Evolutionary conservation across 2,888 invertebrate genomes (phyloP).

Genomic region (Drosophila multiciliata): DNA sequence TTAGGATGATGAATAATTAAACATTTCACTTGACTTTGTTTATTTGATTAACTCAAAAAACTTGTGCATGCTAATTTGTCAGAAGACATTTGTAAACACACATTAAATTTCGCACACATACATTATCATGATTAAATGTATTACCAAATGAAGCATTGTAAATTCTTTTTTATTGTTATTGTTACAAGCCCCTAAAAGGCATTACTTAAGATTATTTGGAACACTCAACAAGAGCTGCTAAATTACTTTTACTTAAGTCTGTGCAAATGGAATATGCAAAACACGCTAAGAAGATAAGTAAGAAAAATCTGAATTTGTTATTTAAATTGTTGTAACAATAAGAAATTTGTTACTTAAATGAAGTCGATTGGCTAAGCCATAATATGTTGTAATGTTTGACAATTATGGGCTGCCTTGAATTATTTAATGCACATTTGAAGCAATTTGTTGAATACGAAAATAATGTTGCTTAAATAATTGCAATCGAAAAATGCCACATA

Average conservation of each 20-base stretch:
- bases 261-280: neutral
- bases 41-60: neutral
- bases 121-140: neutral
- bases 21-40: neutral
- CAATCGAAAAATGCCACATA: conserved; percentile 31
- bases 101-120: neutral
- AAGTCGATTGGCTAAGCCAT: neutral
- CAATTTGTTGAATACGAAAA: conserved; percentile 36
- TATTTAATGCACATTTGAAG: conserved; percentile 36
- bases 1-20: neutral
- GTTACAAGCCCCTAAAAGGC: neutral
- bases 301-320: neutral
- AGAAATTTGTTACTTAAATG: neutral
- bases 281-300: neutral
- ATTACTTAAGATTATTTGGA: neutral
- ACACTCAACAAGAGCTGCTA: neutral
- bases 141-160: neutral
- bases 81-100: no score
- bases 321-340: neutral
- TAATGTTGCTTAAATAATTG: conserved; percentile 58
- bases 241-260: neutral
- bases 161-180: neutral
- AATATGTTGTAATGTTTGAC: neutral
- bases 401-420: conserved; percentile 4
- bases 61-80: neutral